These are phyloP conservation scores for Chloroceryle amazona DNA, from an alignment of 2,797 vertebrate species.

Conservation along the genomic window DNA sequence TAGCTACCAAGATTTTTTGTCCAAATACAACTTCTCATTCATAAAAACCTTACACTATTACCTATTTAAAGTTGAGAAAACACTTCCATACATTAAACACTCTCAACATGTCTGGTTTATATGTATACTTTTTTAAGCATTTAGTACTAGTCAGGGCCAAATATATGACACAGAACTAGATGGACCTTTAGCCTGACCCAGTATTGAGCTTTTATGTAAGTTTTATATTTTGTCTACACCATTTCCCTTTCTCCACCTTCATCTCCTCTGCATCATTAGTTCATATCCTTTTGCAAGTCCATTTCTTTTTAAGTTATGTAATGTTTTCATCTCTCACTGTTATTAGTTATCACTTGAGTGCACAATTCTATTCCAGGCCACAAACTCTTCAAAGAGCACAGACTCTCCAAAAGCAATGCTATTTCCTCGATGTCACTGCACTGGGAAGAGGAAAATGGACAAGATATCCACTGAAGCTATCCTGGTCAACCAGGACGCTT, in stretches of 20 bases:
- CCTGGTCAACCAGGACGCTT: not conserved
- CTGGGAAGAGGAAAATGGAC: not conserved
- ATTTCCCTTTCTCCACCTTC: not conserved
- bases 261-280: not conserved
- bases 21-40: not conserved
- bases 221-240: not conserved
- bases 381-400: not conserved
- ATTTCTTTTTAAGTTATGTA: not conserved
- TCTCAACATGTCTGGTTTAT: not conserved
- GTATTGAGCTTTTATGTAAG: not conserved
- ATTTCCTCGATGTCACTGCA: slow-evolving; percentile 42
- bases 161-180: not conserved
- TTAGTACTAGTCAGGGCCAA: not conserved
- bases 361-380: not conserved
- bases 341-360: not conserved
- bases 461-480: not conserved
- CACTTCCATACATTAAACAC: not conserved
- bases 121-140: not conserved
- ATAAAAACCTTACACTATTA: not conserved
- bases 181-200: not conserved
- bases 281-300: not conserved
- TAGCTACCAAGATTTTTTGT: not conserved
- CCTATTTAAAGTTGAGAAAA: not conserved
- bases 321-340: not conserved
- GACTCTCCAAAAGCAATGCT: not conserved